Percentiles rank a stretch among this genome's conserved stretches.
These are phyloP conservation scores for Sinonovacula constricta DNA, from an alignment of 1,140 invertebrate genomes.

Conservation along the genomic window DNA sequence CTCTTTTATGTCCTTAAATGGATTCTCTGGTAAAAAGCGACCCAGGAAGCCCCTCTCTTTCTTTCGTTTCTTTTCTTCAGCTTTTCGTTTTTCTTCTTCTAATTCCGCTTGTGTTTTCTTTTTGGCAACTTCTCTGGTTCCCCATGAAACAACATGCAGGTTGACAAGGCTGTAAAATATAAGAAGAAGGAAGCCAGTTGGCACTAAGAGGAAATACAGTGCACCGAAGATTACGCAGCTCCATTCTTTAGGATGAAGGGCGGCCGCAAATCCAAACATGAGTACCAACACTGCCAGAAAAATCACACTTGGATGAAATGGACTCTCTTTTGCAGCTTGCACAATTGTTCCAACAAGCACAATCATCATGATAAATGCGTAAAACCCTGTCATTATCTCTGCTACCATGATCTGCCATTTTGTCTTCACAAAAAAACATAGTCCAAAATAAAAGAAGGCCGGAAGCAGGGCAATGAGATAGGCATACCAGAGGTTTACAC, in stretches of 20 bases:
- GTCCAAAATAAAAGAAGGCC: conserved; percentile 79
- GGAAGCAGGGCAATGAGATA: conserved; percentile 80
- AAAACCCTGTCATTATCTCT: conserved; percentile 68
- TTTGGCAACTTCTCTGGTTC: conserved; percentile 70
- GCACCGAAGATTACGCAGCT: conserved; percentile 69
- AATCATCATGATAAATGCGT: conserved; percentile 76
- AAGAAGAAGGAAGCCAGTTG: conserved; percentile 74
- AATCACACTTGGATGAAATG: conserved; percentile 70
- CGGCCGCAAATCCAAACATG: conserved; percentile 70
- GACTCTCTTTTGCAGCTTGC: conserved; percentile 58
- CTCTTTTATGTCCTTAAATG: conserved; percentile 84
- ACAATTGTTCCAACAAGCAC: conserved; percentile 73
- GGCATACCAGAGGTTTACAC: conserved; percentile 74
- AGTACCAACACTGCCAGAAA: conserved; percentile 66
- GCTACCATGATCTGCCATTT: conserved; percentile 78
- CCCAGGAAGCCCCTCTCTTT: conserved; percentile 61
- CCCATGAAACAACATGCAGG: conserved; percentile 75
- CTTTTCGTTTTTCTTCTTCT: conserved; percentile 57
- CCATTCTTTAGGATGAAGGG: conserved; percentile 75
- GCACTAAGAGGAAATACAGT: conserved; percentile 74
- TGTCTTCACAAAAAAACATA: conserved; percentile 79
- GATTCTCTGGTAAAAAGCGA: conserved; percentile 84
- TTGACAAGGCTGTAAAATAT: conserved; percentile 76
- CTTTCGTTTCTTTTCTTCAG: conserved; percentile 63
- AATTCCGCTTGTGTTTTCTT: conserved; percentile 78